Conservation (phyloP, 2,888 invertebrate species). For the Trissoscelio sp. region DNA sequence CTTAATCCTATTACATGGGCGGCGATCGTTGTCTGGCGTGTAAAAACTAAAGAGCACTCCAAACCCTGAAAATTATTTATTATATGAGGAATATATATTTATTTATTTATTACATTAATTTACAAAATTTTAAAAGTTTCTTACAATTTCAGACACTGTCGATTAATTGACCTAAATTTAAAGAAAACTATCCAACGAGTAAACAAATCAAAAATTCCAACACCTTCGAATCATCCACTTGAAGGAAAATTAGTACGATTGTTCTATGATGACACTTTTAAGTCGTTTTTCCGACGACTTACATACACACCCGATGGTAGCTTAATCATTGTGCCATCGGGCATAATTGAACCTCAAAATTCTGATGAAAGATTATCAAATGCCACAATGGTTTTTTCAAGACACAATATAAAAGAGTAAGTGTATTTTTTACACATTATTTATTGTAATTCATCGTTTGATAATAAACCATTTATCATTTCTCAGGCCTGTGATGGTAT, state of each 20-base stretch:
- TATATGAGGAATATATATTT: background rate
- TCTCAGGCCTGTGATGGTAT: conserved; percentile 90
- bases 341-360: conserved; percentile 90
- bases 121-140: background rate
- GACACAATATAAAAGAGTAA: conserved; percentile 86
- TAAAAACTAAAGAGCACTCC: too few relatives aligned
- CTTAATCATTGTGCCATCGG: conserved; percentile 95
- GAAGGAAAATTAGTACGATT: conserved; percentile 87
- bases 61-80: too few relatives aligned
- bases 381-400: conserved; percentile 86
- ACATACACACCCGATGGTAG: conserved; percentile 96
- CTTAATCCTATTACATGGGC: too few relatives aligned
- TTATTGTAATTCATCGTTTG: too few relatives aligned
- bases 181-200: conserved; percentile 89
- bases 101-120: too few relatives aligned
- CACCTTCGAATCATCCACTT: conserved; percentile 86
- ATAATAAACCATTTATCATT: too few relatives aligned
- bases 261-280: conserved; percentile 96
- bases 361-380: conserved; percentile 85
- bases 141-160: conserved; percentile 85
- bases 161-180: conserved; percentile 87
- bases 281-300: conserved; percentile 96
- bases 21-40: too few relatives aligned
- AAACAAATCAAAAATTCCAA: conserved; percentile 87
- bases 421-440: conserved; percentile 70